Percentiles rank a stretch among this genome's conserved stretches.
Conservation (phyloP, 1,140 invertebrate genomes). For the Drosophila elegans region DNA sequence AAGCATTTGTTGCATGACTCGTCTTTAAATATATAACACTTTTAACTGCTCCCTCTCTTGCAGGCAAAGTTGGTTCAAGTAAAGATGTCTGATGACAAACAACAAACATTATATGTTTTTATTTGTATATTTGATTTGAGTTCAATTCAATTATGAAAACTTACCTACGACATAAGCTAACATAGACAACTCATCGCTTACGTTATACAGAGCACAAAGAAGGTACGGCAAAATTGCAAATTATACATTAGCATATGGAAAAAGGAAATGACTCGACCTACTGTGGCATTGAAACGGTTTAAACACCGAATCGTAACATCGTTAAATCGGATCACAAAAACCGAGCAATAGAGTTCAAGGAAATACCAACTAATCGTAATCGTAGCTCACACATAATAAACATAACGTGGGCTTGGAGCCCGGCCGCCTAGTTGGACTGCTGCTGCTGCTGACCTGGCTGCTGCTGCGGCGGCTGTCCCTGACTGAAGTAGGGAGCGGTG, state of each 20-base stretch:
- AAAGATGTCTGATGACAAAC: conserved; percentile 11
- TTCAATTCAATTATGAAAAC: conserved; percentile 71
- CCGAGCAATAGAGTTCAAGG: conserved; percentile 28
- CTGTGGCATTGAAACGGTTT: conserved; percentile 34
- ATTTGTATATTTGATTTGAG: conserved; percentile 64
- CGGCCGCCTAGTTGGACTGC: conserved; percentile 86
- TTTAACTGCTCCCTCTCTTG: conserved; percentile 24
- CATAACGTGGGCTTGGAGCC: conserved; percentile 30
- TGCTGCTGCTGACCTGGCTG: conserved; percentile 84
- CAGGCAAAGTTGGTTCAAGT: conserved; percentile 69
- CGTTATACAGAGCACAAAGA: conserved; percentile 40
- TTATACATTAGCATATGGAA: conserved; percentile 15
- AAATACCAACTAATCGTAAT: conserved; percentile 38
- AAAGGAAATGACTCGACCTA: conserved; percentile 58
- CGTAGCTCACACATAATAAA: conserved; percentile 22
- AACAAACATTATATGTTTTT: conserved; percentile 41
- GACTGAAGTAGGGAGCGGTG: conserved; percentile 97
- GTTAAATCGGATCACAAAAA: conserved; percentile 20
- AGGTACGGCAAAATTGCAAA: conserved; percentile 32
- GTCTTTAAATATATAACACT: neutral
- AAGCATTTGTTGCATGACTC: conserved; percentile 49
- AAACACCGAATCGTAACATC: conserved; percentile 24
- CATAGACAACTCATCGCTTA: conserved; percentile 38
- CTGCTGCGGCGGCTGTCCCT: conserved; percentile 87
- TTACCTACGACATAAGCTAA: conserved; percentile 65